Percentiles rank a stretch among this genome's conserved stretches.
phyloP scores from a whole-genome alignment of 2,113 vertebrate genomes.

The Rhinogobius similis region DNA sequence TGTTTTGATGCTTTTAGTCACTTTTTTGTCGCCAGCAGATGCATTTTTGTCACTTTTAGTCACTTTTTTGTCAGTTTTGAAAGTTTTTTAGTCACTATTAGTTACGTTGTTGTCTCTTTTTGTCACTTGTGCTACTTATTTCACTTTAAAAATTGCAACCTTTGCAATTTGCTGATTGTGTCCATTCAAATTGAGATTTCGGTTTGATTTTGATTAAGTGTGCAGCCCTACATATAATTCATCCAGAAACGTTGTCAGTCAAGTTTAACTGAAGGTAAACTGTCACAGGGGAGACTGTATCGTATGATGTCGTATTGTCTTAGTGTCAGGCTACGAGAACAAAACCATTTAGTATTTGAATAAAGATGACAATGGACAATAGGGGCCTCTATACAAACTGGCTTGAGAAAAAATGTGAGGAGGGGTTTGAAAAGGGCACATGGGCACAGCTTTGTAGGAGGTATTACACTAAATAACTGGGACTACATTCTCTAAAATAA shows the following conservation, averaged over 20 bases:
- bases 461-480: neutral
- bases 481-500: neutral
- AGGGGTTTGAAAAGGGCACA: slow-evolving; percentile 1
- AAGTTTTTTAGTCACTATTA: no score
- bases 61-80: no score
- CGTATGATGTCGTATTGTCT: slow-evolving; percentile 56
- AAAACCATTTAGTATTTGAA: slow-evolving; percentile 33
- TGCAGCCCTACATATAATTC: no score
- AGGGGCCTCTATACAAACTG: slow-evolving; percentile 36
- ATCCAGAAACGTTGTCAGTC: neutral
- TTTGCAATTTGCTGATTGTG: no score
- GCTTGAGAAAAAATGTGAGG: slow-evolving; percentile 25
- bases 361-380: slow-evolving; percentile 58
- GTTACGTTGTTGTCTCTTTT: no score
- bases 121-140: no score
- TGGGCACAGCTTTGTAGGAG: neutral
- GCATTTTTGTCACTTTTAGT: no score
- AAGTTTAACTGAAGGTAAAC: slow-evolving; percentile 14
- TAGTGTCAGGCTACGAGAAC: slow-evolving; percentile 46
- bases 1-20: no score
- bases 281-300: slow-evolving; percentile 4
- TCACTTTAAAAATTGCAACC: no score
- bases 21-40: no score
- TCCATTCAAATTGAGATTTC: no score
- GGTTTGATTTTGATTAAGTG: no score